A percentile compares a stretch with the other conserved stretches of the same genome.
Conservation (phyloP, 2,797 vertebrate genomes). For the Acanthornis magna region DNA sequence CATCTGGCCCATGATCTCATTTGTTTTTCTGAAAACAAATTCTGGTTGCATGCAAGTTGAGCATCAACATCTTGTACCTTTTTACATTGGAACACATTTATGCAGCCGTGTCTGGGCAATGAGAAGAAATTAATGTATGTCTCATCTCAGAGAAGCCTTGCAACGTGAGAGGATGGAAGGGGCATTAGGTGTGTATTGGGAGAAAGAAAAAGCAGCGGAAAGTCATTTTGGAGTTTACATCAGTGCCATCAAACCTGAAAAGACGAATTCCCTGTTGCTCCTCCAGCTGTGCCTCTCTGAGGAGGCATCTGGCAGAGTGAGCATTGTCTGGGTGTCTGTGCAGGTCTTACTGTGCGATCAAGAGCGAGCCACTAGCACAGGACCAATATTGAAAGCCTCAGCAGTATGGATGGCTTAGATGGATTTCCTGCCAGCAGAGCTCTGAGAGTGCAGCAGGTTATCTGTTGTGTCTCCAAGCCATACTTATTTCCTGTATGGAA, state of each 20-base stretch:
- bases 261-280: not conserved
- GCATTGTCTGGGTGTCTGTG: accelerated
- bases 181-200: not conserved
- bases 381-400: not conserved
- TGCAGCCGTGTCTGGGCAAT: not conserved
- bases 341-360: accelerated
- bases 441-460: not conserved
- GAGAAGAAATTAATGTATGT: not conserved
- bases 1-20: not conserved
- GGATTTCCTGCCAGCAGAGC: not conserved
- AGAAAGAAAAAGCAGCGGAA: not conserved
- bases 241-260: not conserved
- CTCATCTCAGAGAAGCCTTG: not conserved
- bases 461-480: not conserved
- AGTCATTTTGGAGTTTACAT: not conserved
- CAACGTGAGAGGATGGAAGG: not conserved
- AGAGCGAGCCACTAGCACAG: accelerated
- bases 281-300: not conserved
- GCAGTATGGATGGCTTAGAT: not conserved
- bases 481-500: not conserved
- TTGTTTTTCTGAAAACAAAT: not conserved
- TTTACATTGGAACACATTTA: not conserved
- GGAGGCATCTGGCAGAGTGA: not conserved
- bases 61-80: not conserved
- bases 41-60: not conserved